phyloP scores from a whole-genome alignment of 2,888 invertebrate species.

The Pyrocoelia pectoralis region DNA sequence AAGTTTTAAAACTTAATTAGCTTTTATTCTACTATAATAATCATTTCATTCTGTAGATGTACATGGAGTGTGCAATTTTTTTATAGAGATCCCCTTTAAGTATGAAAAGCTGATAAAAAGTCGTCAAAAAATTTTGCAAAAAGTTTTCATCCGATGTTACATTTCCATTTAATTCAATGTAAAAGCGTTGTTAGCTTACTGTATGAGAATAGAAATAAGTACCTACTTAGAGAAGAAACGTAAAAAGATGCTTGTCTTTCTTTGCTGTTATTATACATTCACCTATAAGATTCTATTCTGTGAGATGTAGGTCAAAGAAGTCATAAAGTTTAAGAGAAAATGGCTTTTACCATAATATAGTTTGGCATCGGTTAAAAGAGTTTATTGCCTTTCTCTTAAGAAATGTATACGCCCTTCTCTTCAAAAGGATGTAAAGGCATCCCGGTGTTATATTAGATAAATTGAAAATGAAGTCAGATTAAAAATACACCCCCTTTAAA shows the following conservation, averaged over 20 bases:
- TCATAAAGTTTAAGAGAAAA: constrained; percentile 30
- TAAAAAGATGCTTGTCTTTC: background rate
- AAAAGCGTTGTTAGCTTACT: too few relatives aligned
- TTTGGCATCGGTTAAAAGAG: constrained; percentile 30
- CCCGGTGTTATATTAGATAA: constrained; percentile 18
- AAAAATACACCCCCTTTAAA: too few relatives aligned
- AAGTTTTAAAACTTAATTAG: too few relatives aligned
- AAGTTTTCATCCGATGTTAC: too few relatives aligned
- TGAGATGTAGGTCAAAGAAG: constrained; percentile 27
- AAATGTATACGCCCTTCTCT: constrained; percentile 17
- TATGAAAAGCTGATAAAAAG: too few relatives aligned
- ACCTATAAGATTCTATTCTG: constrained; percentile 25
- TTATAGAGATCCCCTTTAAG: too few relatives aligned
- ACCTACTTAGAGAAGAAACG: background rate
- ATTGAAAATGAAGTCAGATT: background rate
- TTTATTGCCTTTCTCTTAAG: constrained; percentile 30
- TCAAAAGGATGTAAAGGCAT: constrained; percentile 25
- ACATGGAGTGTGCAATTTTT: too few relatives aligned
- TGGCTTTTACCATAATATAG: constrained; percentile 31
- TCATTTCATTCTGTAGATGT: too few relatives aligned
- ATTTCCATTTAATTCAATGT: too few relatives aligned
- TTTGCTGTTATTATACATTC: constrained; percentile 11
- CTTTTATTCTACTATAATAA: too few relatives aligned
- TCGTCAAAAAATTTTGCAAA: too few relatives aligned
- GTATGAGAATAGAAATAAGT: too few relatives aligned